A percentile compares a stretch with the other conserved stretches of the same genome.
phyloP scores from a whole-genome alignment of 2,113 vertebrate genomes.

The Piprites chloris region DNA sequence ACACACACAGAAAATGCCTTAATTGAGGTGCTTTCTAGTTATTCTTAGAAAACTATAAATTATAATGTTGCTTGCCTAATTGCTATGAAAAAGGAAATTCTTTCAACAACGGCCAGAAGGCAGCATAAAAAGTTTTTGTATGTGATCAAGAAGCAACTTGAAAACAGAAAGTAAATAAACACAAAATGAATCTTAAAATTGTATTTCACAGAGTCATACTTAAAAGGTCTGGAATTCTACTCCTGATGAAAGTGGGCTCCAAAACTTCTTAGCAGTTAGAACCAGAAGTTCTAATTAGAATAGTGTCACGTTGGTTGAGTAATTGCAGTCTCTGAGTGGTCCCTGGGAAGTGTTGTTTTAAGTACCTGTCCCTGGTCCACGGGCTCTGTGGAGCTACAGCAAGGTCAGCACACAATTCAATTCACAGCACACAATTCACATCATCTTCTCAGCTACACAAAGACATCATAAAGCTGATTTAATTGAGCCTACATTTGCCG shows the following conservation, averaged over 20 bases:
- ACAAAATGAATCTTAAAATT: neutral
- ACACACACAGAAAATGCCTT: neutral
- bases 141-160: neutral
- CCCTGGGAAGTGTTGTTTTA: neutral
- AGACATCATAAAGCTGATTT: neutral
- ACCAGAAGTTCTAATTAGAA: neutral
- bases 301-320: neutral
- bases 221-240: neutral
- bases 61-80: neutral
- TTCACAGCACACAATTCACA: neutral
- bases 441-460: neutral
- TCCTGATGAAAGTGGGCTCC: neutral
- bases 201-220: neutral
- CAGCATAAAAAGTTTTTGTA: neutral
- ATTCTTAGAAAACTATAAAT: neutral
- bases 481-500: neutral
- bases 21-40: neutral
- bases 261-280: neutral
- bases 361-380: neutral
- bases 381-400: neutral
- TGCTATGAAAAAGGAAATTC: neutral
- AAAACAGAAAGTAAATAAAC: neutral
- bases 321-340: neutral
- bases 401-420: neutral
- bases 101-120: neutral